Percentiles rank a stretch among this genome's conserved stretches.
Evolutionary conservation across 2,797 vertebrate genomes (phyloP).

Genomic region (Uromys caudimaculatus): DNA sequence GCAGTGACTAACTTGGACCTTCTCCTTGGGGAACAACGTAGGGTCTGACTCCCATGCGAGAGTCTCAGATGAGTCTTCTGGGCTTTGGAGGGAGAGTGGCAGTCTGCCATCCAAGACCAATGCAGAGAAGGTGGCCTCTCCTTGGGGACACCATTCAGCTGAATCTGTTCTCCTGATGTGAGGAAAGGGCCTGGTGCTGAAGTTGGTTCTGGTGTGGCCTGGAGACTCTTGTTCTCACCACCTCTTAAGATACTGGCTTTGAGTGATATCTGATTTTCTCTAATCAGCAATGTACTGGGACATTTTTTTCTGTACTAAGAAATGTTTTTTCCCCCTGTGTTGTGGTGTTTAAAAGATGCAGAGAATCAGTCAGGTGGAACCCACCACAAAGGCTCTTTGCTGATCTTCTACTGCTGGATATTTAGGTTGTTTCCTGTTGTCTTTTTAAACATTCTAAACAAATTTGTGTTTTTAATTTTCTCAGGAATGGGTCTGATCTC

Average conservation of each 20-base stretch:
- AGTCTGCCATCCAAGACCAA: neutral
- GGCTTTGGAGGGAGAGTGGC: neutral
- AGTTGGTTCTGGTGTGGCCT: neutral
- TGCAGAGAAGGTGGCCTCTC: neutral
- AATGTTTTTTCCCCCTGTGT: neutral
- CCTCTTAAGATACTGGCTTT: conserved; percentile 6
- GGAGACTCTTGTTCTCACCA: neutral
- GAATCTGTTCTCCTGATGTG: neutral
- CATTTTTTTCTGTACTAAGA: conserved; percentile 22
- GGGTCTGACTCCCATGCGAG: neutral
- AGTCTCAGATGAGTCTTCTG: neutral
- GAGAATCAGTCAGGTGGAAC: neutral
- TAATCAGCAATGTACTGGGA: neutral
- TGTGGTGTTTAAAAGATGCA: neutral
- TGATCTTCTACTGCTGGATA: neutral
- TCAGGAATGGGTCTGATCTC: neutral
- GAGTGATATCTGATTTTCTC: neutral
- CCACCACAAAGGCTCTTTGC: neutral
- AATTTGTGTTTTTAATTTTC: neutral
- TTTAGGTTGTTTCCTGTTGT: neutral
- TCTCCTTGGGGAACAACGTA: neutral
- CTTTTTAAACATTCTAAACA: neutral
- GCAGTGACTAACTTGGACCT: neutral
- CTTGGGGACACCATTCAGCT: neutral
- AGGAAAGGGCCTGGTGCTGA: neutral